Percentiles rank a stretch among this genome's conserved stretches.
Conservation (phyloP, 1,140 invertebrate species). For the Habropoda laboriosa region DNA sequence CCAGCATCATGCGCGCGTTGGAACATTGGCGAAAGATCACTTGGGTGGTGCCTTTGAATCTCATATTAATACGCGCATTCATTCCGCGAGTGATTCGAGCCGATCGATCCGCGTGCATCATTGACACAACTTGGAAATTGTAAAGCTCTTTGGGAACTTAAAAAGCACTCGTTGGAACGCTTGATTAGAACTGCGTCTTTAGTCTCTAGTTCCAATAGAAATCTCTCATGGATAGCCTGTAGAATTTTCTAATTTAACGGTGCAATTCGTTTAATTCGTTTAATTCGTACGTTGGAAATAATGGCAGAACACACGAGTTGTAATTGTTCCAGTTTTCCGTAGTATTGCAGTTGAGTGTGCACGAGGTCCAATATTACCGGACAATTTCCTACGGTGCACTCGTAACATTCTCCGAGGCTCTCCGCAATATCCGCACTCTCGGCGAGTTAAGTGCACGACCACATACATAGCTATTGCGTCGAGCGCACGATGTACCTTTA, state of each 20-base stretch:
- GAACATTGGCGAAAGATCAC: not conserved
- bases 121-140: no score
- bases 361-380: slow-evolving; percentile 48
- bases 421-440: slow-evolving; percentile 60
- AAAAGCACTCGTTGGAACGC: no score
- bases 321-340: slow-evolving; percentile 28
- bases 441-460: slow-evolving; percentile 52
- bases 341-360: not conserved
- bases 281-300: no score
- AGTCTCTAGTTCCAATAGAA: not conserved
- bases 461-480: slow-evolving; percentile 23
- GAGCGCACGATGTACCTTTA: slow-evolving; percentile 1
- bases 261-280: no score
- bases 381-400: slow-evolving; percentile 55
- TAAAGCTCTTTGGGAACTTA: no score
- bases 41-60: no score
- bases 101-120: no score
- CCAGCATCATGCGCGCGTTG: not conserved
- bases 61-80: no score
- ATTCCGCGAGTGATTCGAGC: no score
- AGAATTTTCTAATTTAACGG: no score
- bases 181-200: no score
- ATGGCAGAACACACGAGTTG: not conserved
- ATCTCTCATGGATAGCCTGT: not conserved
- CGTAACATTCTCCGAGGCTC: slow-evolving; percentile 31